These are phyloP conservation scores for Lasioglossum oenotherae DNA, from an alignment of 2,888 invertebrate genomes.

Conservation along the genomic window DNA sequence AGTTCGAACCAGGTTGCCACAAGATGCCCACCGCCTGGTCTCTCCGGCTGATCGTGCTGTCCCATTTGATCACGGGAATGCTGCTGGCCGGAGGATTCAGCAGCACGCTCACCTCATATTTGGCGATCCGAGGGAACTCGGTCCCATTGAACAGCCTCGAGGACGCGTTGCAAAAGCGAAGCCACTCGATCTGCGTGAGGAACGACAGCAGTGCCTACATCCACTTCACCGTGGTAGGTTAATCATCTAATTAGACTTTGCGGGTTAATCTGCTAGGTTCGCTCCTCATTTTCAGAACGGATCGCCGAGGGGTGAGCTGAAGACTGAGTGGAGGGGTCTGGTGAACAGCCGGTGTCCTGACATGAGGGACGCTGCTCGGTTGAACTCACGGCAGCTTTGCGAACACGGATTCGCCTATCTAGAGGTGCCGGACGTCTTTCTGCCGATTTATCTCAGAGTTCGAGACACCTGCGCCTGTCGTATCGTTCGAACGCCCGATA, in stretches of 20 bases:
- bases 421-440: constrained; percentile 81
- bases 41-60: constrained; percentile 69
- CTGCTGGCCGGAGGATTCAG: constrained; percentile 74
- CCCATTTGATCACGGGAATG: constrained; percentile 73
- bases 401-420: constrained; percentile 80
- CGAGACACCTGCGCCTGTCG: constrained; percentile 68
- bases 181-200: constrained; percentile 83
- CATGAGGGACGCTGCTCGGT: constrained; percentile 75
- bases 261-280: not conserved
- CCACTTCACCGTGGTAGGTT: constrained; percentile 62
- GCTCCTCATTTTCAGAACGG: constrained; percentile 31
- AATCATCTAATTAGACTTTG: not conserved
- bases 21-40: constrained; percentile 73
- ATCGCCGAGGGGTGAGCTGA: constrained; percentile 59
- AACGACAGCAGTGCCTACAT: constrained; percentile 83
- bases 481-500: constrained; percentile 66
- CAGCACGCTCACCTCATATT: constrained; percentile 82
- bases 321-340: constrained; percentile 77
- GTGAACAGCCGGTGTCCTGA: constrained; percentile 83
- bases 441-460: constrained; percentile 67
- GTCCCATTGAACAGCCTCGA: constrained; percentile 81
- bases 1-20: constrained; percentile 66
- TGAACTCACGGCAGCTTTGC: constrained; percentile 80
- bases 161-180: constrained; percentile 78
- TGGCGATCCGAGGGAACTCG: constrained; percentile 81